Evolutionary conservation across 2,888 invertebrate species (phyloP).

Genomic region (Meganola albula): DNA sequence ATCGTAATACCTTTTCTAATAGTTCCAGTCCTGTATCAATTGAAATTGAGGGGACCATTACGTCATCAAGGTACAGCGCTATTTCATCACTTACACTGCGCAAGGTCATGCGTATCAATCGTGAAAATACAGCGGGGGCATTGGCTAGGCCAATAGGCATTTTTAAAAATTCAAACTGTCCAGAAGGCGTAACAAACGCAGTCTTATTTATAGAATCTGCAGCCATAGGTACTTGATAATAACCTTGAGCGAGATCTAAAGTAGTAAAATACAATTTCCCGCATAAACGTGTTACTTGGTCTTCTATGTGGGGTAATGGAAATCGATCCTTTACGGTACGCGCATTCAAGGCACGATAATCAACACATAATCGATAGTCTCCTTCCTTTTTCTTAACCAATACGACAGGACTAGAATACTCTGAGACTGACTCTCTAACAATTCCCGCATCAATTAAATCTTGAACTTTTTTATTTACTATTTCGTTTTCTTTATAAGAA

Average conservation of each 20-base stretch:
- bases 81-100: no score
- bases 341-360: slow-evolving; percentile 3
- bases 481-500: slow-evolving; percentile 5
- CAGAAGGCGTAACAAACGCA: slow-evolving; percentile 4
- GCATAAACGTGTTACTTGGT: slow-evolving; percentile 1
- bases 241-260: no score
- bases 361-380: slow-evolving; percentile 4
- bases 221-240: no score
- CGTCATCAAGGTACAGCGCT: no score
- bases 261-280: slow-evolving; percentile 3
- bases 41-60: no score
- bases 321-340: slow-evolving; percentile 4
- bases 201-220: no score
- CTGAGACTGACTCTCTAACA: slow-evolving; percentile 4
- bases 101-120: no score
- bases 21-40: no score
- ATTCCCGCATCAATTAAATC: slow-evolving; percentile 4
- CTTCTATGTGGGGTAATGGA: slow-evolving; percentile 6
- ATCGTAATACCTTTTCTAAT: no score
- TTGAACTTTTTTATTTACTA: slow-evolving; percentile 4
- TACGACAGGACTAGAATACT: slow-evolving; percentile 5
- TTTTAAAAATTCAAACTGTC: slow-evolving; percentile 6
- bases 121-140: no score
- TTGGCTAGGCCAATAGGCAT: slow-evolving; percentile 8
- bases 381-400: slow-evolving; percentile 5